These are phyloP conservation scores for Kuschelorhynchus macadamiae DNA, from an alignment of 2,888 invertebrate genomes.

Conservation along the genomic window DNA sequence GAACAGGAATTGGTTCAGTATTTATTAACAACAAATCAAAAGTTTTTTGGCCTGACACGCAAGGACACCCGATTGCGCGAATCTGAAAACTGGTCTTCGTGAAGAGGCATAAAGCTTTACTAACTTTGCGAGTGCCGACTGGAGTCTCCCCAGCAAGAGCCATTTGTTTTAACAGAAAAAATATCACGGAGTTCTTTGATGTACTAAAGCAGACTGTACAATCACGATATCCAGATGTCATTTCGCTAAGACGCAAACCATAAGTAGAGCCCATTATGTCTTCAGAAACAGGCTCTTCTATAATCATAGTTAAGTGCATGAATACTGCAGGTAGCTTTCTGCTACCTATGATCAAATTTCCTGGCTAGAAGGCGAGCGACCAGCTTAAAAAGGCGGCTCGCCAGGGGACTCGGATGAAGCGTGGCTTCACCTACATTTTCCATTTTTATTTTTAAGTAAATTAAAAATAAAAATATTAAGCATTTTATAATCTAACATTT, in stretches of 20 bases:
- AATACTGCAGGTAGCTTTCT: conserved; percentile 24
- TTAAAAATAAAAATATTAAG: too few relatives aligned
- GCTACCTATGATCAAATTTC: conserved; percentile 28
- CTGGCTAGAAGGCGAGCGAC: conserved; percentile 11
- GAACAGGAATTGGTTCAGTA: conserved; percentile 26
- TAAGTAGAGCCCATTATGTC: conserved; percentile 28
- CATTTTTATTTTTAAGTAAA: too few relatives aligned
- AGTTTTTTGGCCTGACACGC: conserved; percentile 41
- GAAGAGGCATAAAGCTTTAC: conserved; percentile 35
- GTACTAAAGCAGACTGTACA: conserved; percentile 34
- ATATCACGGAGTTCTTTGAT: conserved; percentile 38
- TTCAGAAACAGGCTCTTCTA: background rate
- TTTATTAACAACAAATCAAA: conserved; percentile 33
- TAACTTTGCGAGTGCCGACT: conserved; percentile 42
- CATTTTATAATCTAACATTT: too few relatives aligned
- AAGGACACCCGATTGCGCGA: conserved; percentile 29
- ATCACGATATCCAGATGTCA: conserved; percentile 24
- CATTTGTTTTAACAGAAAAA: conserved; percentile 41
- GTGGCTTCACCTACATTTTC: too few relatives aligned
- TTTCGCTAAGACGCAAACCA: conserved; percentile 28
- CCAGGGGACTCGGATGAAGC: too few relatives aligned
- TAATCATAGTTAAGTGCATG: conserved; percentile 27
- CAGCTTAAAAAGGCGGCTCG: conserved; percentile 20
- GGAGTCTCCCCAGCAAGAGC: conserved; percentile 42
- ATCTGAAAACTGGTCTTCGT: conserved; percentile 29